Evolutionary conservation across 2,888 invertebrate genomes (phyloP).

Genomic region (Cerastoderma edule): DNA sequence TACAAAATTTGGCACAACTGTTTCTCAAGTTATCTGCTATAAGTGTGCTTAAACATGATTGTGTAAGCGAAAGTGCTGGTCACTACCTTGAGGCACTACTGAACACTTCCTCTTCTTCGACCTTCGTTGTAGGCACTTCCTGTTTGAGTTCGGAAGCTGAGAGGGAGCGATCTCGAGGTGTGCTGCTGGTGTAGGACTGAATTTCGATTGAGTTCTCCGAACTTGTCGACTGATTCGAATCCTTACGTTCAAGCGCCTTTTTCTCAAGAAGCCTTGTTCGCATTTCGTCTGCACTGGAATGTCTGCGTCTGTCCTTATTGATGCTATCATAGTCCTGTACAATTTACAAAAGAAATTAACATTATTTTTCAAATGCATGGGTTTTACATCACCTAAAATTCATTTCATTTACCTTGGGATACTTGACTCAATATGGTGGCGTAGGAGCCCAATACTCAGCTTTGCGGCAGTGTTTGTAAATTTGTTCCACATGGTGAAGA

Average conservation of each 20-base stretch:
- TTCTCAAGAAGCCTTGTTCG: conserved; percentile 73
- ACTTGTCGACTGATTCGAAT: conserved; percentile 79
- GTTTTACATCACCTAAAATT: no score
- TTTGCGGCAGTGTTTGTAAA: no score
- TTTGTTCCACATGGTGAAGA: no score
- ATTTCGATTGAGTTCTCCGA: conserved; percentile 79
- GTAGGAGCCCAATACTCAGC: no score
- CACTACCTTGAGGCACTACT: conserved; percentile 73
- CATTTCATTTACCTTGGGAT: no score
- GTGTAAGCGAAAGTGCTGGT: no score
- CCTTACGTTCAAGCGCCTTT: conserved; percentile 76
- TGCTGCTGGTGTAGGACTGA: conserved; percentile 64
- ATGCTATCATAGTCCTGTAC: conserved; percentile 47
- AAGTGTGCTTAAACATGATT: no score
- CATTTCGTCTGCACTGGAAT: conserved; percentile 80
- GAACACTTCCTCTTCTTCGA: conserved; percentile 73
- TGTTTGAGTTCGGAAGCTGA: conserved; percentile 39
- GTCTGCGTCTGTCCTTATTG: conserved; percentile 67
- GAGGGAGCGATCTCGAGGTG: conserved; percentile 37
- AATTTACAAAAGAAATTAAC: neutral
- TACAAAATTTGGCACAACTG: no score
- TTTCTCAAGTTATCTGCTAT: no score
- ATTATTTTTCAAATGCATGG: no score
- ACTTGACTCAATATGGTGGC: no score
- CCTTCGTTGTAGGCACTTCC: conserved; percentile 21